Evolutionary conservation across 2,888 invertebrate species (phyloP), one percentile per base, ranked within the genome.

Genomic region (Amaurobius ferox): DNA sequence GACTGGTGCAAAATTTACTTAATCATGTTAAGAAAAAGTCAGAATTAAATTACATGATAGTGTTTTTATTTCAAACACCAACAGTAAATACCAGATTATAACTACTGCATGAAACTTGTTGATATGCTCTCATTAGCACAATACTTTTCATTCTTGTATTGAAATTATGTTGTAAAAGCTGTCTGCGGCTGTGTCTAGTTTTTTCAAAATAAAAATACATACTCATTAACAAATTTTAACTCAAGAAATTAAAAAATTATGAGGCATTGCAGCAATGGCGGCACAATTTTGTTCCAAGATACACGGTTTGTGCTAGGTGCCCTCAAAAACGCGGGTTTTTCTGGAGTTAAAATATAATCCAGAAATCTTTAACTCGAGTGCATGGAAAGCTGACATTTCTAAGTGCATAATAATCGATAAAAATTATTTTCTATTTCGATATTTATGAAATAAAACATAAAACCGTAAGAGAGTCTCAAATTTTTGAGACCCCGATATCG

Each of bases 301-400:
- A 40, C 30, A n/a, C 23, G 35, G 72, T 23, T 55, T 85, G 83
- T 85, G 83, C 68, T 85, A 85, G 83, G 71, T 72, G 76, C 66
- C 77, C 39, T 72, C 55, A 71, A 67, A 77, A 71, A 85, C 23
- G 68, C 29, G 23, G 55, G 16, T 28, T 68, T 68, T 68, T 26
- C 28, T 11, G 0, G 13, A 26, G 16, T 13, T 28, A 28, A 26
- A 40, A 40, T 26, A 3, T 26, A 68, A 3, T 68, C 23, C n/a
- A 26, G 6, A 19, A 19, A 35, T 40, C 16, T 35, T 23, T 40
- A 11, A 39, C 16, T 40, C 26, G 5, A 7, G 28, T 39, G 1
- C 61, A 29, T 32, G 7, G n/a, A 62, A 16, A 39, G 7, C 32
- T 11, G 23, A 86, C 19, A 85, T 78, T 78, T 67, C 67, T 62